Conservation (phyloP, 2,888 invertebrate species). For the Diogma glabrata region DNA sequence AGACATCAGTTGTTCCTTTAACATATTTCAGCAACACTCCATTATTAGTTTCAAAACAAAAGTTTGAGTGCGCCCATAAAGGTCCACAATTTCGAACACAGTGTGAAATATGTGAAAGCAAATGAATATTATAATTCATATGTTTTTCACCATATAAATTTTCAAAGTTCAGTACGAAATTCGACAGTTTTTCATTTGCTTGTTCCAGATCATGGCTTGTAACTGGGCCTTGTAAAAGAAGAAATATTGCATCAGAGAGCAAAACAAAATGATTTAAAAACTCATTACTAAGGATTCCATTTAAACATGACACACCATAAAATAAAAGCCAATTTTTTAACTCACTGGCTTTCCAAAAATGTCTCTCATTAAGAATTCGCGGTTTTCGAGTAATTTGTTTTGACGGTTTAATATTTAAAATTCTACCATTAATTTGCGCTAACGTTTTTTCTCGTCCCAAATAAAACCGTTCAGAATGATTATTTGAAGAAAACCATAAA, state of each 20-base stretch:
- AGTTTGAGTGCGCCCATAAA: constrained; percentile 2
- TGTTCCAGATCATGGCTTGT: not conserved
- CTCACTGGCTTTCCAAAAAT: constrained; percentile 1
- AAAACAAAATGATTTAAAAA: not conserved
- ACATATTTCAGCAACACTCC: not conserved
- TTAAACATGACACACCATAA: not conserved
- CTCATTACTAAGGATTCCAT: not conserved
- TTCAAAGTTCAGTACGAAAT: constrained; percentile 3
- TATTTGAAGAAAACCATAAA: not conserved
- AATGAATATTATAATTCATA: constrained; percentile 10
- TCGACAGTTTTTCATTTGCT: not conserved
- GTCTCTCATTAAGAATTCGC: not conserved
- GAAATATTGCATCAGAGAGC: constrained; percentile 1
- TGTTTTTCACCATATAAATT: constrained; percentile 6
- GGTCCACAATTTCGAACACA: constrained; percentile 6
- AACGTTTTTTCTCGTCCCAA: not conserved
- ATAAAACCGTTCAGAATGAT: not conserved
- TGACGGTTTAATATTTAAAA: not conserved
- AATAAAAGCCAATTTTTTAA: not conserved
- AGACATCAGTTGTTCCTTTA: constrained; percentile 1
- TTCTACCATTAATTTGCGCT: not conserved
- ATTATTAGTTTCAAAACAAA: constrained; percentile 1
- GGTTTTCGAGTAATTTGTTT: not conserved
- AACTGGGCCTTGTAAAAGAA: not conserved
- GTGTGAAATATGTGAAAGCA: not conserved